These are phyloP conservation scores for Megaceryle alcyon DNA, from an alignment of 2,797 vertebrate species.

Conservation along the genomic window DNA sequence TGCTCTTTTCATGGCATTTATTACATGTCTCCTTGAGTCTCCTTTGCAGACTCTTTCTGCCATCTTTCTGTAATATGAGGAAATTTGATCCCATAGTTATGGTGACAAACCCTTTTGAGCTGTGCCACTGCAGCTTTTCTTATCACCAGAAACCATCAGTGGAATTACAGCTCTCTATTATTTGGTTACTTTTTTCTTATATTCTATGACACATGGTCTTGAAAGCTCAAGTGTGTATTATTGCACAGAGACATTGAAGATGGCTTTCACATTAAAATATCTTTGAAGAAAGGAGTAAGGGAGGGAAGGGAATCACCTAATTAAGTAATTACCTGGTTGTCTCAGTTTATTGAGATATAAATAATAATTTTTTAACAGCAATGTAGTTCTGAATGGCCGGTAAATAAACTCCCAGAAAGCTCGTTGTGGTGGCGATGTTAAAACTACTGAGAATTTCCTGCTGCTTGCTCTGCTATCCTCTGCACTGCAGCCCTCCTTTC, in stretches of 20 bases:
- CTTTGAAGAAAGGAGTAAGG: constrained; percentile 1
- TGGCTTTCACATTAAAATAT: constrained; percentile 31
- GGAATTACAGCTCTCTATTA: constrained; percentile 61
- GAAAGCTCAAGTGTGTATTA: constrained; percentile 11
- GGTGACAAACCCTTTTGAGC: constrained; percentile 56
- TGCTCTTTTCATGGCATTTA: constrained; percentile 56
- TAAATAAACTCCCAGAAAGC: not conserved
- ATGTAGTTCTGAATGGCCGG: not conserved
- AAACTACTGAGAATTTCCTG: not conserved
- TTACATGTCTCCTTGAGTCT: constrained; percentile 63
- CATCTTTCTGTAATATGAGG: constrained; percentile 67
- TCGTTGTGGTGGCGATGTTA: not conserved
- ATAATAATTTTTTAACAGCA: constrained; percentile 29
- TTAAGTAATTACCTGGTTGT: not conserved
- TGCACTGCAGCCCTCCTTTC: not conserved
- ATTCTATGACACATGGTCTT: constrained; percentile 21
- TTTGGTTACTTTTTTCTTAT: constrained; percentile 35
- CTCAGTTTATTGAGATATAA: constrained; percentile 16
- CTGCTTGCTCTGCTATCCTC: not conserved
- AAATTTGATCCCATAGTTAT: constrained; percentile 69
- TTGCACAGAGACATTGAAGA: not conserved
- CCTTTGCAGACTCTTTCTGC: constrained; percentile 68
- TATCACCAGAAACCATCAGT: constrained; percentile 54
- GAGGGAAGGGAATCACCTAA: not conserved
- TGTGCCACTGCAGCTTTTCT: constrained; percentile 41